Evolutionary conservation across 2,797 vertebrate species (phyloP).

Genomic region (Dallia pectoralis): DNA sequence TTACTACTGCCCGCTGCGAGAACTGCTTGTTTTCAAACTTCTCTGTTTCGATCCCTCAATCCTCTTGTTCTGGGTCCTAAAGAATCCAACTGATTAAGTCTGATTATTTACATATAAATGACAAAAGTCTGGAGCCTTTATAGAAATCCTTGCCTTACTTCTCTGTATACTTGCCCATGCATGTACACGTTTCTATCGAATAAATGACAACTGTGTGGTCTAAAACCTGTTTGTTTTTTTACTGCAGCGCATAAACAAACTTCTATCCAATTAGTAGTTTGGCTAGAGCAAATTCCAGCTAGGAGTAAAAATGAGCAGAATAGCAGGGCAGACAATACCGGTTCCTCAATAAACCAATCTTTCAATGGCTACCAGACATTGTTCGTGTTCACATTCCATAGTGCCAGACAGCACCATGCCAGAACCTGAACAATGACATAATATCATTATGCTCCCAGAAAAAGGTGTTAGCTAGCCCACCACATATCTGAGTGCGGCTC

Average conservation of each 20-base stretch:
- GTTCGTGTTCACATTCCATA: conserved; percentile 45
- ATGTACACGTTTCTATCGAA: neutral
- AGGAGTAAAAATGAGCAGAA: conserved; percentile 3
- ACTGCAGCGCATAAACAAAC: neutral
- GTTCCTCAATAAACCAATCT: conserved; percentile 21
- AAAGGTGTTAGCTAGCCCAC: conserved; percentile 56
- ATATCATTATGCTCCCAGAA: conserved; percentile 68
- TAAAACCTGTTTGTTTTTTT: neutral
- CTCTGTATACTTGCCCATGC: neutral
- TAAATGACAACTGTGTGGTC: neutral
- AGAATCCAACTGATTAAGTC: neutral
- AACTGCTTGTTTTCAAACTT: too few species aligned
- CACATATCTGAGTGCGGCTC: conserved; percentile 65
- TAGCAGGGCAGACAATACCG: conserved; percentile 7
- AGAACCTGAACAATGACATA: conserved; percentile 61
- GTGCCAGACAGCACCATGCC: conserved; percentile 46
- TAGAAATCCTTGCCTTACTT: neutral
- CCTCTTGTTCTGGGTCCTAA: neutral
- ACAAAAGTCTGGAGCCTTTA: neutral
- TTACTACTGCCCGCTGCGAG: too few species aligned
- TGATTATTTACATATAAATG: neutral
- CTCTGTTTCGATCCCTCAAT: too few species aligned
- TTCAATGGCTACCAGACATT: conserved; percentile 36
- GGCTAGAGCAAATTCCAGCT: neutral
- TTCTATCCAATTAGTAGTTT: conserved; percentile 7